These are phyloP conservation scores for Xenopus borealis DNA, from an alignment of 2,113 vertebrate genomes.

Conservation along the genomic window DNA sequence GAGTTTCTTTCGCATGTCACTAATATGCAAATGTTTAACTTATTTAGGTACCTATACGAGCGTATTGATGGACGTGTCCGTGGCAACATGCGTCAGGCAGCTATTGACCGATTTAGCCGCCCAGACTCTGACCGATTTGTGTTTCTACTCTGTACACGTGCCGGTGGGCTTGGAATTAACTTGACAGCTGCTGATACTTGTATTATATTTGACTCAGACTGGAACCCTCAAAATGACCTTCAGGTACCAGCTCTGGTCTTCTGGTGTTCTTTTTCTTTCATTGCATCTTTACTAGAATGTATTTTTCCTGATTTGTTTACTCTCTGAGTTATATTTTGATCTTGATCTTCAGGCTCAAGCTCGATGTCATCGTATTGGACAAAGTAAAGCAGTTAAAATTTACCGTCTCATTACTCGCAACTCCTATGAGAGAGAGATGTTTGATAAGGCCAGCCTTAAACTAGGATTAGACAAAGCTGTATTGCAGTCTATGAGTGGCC, in stretches of 20 bases:
- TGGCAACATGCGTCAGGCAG: constrained; percentile 87
- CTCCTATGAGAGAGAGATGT: constrained; percentile 93
- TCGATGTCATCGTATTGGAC: constrained; percentile 90
- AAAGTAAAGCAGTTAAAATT: constrained; percentile 93
- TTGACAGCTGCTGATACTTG: constrained; percentile 92
- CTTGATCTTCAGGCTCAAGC: constrained; percentile 77
- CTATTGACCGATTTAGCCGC: constrained; percentile 91
- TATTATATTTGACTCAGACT: constrained; percentile 93
- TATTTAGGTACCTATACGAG: constrained; percentile 85
- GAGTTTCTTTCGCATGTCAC: no score
- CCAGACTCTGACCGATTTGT: constrained; percentile 90
- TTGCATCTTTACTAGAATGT: no score
- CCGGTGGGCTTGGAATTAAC: constrained; percentile 89
- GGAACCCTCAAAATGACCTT: constrained; percentile 94
- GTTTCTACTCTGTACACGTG: constrained; percentile 88
- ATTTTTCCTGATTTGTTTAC: neutral
- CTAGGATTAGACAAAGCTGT: constrained; percentile 88
- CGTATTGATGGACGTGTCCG: constrained; percentile 88
- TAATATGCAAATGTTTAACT: no score
- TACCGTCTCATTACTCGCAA: constrained; percentile 94
- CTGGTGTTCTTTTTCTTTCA: neutral
- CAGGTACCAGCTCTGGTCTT: constrained; percentile 65
- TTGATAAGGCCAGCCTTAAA: constrained; percentile 93
- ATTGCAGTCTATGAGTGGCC: constrained; percentile 91
- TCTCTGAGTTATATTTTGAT: no score